These are phyloP conservation scores for Heliocidaris erythrogramma DNA, from an alignment of 35 echinoderm and acorn worm genomes.

Conservation along the genomic window DNA sequence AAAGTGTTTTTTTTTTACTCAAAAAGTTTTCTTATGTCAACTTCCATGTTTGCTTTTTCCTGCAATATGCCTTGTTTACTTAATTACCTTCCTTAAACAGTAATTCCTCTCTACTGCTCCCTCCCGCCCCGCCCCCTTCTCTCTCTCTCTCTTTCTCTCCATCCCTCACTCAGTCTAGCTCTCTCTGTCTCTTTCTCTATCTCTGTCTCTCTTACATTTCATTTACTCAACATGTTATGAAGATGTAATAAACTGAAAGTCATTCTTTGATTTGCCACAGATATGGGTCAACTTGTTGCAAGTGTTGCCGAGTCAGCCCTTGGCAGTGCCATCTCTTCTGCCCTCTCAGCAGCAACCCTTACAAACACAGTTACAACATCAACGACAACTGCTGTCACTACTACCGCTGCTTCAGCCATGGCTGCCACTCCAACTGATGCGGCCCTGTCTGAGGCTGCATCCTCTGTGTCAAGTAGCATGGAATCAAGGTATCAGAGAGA, in stretches of 20 bases:
- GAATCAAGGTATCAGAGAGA: not conserved
- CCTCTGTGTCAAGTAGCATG: not conserved
- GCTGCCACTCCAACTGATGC: conserved; percentile 1
- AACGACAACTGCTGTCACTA: conserved; percentile 25
- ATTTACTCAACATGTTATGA: too few species aligned
- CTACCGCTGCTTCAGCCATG: not conserved
- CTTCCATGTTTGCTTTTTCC: too few species aligned
- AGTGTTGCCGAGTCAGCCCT: conserved; percentile 64
- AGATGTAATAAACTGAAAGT: not conserved
- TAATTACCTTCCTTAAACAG: not conserved
- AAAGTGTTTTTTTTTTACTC: too few species aligned
- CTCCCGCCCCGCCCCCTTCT: not conserved
- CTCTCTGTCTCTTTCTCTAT: too few species aligned
- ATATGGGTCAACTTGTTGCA: conserved; percentile 58
- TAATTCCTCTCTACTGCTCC: not conserved
- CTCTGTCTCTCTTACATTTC: too few species aligned
- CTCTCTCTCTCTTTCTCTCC: too few species aligned
- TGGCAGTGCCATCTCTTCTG: conserved; percentile 47
- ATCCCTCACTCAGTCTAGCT: too few species aligned
- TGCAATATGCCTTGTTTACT: too few species aligned
- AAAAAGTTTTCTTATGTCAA: too few species aligned
- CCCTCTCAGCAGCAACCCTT: conserved; percentile 9
- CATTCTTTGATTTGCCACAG: not conserved
- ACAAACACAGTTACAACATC: not conserved
- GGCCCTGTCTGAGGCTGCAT: not conserved